Percentiles rank a stretch among this genome's conserved stretches.
Conservation (phyloP, 2,797 vertebrate species). For the Acanthiza pusilla region DNA sequence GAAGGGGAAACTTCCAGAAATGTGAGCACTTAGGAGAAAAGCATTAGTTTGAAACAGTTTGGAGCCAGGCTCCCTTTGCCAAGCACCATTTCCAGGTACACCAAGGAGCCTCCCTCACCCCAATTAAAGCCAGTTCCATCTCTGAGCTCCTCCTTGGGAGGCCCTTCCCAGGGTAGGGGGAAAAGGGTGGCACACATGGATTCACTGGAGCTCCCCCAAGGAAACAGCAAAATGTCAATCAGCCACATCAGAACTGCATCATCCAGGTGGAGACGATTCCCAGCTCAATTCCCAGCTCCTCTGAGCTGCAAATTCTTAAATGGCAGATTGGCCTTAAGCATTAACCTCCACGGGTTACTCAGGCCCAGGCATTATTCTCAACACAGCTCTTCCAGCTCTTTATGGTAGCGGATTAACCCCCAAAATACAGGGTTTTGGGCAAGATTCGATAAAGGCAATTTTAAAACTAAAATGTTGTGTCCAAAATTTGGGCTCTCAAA, state of each 20-base stretch:
- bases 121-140: neutral
- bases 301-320: neutral
- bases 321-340: neutral
- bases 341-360: neutral
- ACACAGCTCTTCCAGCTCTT: neutral
- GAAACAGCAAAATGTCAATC: neutral
- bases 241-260: neutral
- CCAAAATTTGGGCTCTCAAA: neutral
- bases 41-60: accelerated
- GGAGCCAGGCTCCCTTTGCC: neutral
- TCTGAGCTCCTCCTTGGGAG: neutral
- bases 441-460: neutral
- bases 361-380: neutral
- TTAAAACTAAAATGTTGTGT: neutral
- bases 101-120: neutral
- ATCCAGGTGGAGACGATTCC: neutral
- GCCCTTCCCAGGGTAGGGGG: accelerated
- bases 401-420: accelerated
- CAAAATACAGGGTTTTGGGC: neutral
- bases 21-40: accelerated
- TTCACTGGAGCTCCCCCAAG: neutral
- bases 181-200: neutral
- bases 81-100: neutral
- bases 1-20: neutral
- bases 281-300: neutral